Base-by-base conservation (phyloP, 2,797 vertebrate species). In the Pipistrellus pygmaeus region DNA sequence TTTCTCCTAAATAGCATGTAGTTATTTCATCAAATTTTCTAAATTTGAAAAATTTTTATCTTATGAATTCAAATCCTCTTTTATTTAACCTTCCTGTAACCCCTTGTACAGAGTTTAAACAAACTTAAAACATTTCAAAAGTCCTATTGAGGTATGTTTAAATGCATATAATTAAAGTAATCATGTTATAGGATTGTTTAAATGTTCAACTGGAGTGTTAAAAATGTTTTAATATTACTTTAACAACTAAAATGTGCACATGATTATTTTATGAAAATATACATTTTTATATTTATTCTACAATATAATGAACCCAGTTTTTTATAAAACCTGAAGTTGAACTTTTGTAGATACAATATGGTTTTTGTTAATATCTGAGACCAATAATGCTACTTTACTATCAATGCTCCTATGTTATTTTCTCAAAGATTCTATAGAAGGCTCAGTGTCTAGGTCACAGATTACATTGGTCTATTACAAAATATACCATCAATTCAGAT, bases 351-450 rank as follows among this genome's bases (percentile, higher is more conserved):
- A 85, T 44, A 97, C 92, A 98, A 76, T 94, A 96, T 88, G 21
- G 6, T 91, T 97, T 98, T 95, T 97, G 95, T 98, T 80, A 81
- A 57, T 55, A 92, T 62, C 53, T 32, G 73, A 25, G 44, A 73
- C n/a, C 38, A 35, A 96, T 94, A 97, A 95, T 90, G 92, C 51
- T 44, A 87, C 77, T 97, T 97, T 93, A 85, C 97, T 85, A 94
- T 93, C 77, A 85, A 85, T 13, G 44, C 44, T 95, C 62, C 82
- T 96, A 80, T 93, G 11, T 13, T 94, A 66, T 97, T 97, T 95
- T 80, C 60, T 94, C 96, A 89, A 96, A 96, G 44, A 96, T 94
- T 90, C 21, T 94, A 93, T 32, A 55, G 44, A 27, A 51, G 21
- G 14, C 1, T 66, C 95, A 88, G 17, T 95, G 86, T 95, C 90